These are phyloP conservation scores for Drosophila fulvimacula DNA, from an alignment of 2,888 invertebrate species.

Conservation along the genomic window DNA sequence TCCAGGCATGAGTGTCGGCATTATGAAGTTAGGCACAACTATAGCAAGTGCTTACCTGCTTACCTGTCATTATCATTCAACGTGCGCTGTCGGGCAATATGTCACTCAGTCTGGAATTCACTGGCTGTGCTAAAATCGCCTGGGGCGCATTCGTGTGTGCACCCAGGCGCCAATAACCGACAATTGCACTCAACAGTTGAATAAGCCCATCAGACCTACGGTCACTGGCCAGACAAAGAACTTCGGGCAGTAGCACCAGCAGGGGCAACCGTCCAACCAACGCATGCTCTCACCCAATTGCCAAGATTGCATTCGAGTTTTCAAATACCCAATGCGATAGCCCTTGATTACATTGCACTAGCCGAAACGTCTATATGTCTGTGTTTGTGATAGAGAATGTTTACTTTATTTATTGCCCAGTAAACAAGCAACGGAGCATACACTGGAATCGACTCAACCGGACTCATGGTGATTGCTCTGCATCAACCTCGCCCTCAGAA, in stretches of 20 bases:
- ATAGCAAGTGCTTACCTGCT: constrained; percentile 36
- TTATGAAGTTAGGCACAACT: constrained; percentile 25
- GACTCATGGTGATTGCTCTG: too few relatives aligned
- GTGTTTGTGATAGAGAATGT: constrained; percentile 32
- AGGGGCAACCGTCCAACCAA: not conserved
- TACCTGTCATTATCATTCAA: constrained; percentile 18
- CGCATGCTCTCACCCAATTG: constrained; percentile 5
- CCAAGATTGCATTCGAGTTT: constrained; percentile 36
- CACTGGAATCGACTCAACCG: constrained; percentile 32
- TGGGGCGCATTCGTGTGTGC: constrained; percentile 46
- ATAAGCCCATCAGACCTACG: constrained; percentile 27
- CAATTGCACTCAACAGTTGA: constrained; percentile 73
- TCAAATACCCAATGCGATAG: constrained; percentile 59
- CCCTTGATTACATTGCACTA: constrained; percentile 61
- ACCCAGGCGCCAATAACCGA: constrained; percentile 51
- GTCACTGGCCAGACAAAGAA: constrained; percentile 27
- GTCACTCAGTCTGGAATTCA: constrained; percentile 30
- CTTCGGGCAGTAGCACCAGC: constrained; percentile 4
- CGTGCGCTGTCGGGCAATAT: constrained; percentile 26
- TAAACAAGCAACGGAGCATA: constrained; percentile 58
- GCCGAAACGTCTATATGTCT: constrained; percentile 12
- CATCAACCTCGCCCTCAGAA: too few relatives aligned
- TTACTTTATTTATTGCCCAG: constrained; percentile 69
- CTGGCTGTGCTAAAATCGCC: not conserved
- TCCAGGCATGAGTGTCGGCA: constrained; percentile 14